Evolutionary conservation across 35 echinoderm and acorn worm genomes (phyloP).

Genomic region (Hemicentrotus pulcherrimus): DNA sequence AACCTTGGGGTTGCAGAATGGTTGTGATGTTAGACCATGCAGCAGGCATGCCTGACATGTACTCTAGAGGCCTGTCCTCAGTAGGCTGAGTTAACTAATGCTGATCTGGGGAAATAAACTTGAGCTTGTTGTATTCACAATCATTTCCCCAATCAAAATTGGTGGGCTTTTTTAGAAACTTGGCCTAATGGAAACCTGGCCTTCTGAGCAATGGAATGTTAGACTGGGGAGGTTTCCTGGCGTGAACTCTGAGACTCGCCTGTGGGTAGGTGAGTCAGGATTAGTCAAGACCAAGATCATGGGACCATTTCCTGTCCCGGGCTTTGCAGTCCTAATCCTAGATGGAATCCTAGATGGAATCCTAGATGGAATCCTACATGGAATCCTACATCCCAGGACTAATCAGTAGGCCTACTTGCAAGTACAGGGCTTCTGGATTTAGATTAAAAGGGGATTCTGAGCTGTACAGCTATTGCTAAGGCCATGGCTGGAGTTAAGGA

Average conservation of each 20-base stretch:
- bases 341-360: background rate
- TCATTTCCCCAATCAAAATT: no score
- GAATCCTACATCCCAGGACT: background rate
- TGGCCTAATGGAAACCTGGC: no score
- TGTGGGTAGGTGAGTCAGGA: background rate
- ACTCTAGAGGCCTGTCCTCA: no score
- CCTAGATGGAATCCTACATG: background rate
- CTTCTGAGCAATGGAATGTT: background rate
- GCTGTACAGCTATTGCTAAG: no score
- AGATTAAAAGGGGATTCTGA: background rate
- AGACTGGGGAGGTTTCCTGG: background rate
- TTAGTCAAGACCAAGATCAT: constrained; percentile 2
- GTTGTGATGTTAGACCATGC: no score
- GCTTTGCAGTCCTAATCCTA: background rate
- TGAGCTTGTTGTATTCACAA: no score
- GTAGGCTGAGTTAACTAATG: no score
- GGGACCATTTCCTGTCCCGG: background rate
- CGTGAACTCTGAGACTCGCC: background rate
- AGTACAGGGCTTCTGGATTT: background rate
- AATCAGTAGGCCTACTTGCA: background rate
- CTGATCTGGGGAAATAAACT: no score
- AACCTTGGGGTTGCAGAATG: background rate
- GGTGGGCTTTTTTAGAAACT: no score
- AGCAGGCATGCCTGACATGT: no score
- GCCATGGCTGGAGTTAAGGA: no score